A percentile compares a stretch with the other conserved stretches of the same genome.
These are phyloP conservation scores for Sebastiscus tertius DNA, from an alignment of 2,797 vertebrate genomes.

Conservation along the genomic window DNA sequence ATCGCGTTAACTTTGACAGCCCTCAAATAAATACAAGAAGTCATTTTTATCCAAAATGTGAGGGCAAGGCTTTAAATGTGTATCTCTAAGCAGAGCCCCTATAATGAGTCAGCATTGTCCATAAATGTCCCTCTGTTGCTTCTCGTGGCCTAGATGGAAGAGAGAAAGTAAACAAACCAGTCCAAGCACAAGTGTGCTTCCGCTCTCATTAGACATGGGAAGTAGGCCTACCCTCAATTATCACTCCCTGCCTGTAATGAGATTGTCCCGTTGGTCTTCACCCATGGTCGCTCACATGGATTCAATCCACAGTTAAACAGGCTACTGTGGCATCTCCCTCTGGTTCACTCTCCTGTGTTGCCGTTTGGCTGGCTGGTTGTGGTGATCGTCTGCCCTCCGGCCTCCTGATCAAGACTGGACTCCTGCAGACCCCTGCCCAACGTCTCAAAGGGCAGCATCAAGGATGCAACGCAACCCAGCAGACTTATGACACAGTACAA, in stretches of 20 bases:
- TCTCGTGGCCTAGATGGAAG: slow-evolving; percentile 3
- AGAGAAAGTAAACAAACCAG: slow-evolving; percentile 30
- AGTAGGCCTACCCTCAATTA: slow-evolving; percentile 31
- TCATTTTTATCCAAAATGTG: not conserved
- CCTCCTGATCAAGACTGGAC: slow-evolving; percentile 77
- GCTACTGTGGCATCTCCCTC: not conserved
- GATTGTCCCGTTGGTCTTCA: slow-evolving; percentile 25
- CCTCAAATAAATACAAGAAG: slow-evolving; percentile 10
- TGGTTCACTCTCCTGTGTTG: not conserved
- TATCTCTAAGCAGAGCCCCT: not conserved
- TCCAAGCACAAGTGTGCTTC: not conserved
- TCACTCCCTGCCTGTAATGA: slow-evolving; percentile 18
- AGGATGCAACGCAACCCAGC: slow-evolving; percentile 86
- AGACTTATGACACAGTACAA: slow-evolving; percentile 88
- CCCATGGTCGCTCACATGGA: slow-evolving; percentile 23
- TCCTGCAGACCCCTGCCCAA: slow-evolving; percentile 88
- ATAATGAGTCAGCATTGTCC: not conserved
- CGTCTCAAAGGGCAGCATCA: slow-evolving; percentile 90
- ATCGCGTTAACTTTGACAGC: too few species aligned
- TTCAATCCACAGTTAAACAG: slow-evolving; percentile 8
- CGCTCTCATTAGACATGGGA: slow-evolving; percentile 26
- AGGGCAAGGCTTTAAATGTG: not conserved
- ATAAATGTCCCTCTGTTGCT: not conserved
- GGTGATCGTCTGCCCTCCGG: slow-evolving; percentile 80
- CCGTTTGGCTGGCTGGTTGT: slow-evolving; percentile 1